Base-by-base conservation (phyloP, 2,888 invertebrate genomes). In the Lumbricus terrestris region DNA sequence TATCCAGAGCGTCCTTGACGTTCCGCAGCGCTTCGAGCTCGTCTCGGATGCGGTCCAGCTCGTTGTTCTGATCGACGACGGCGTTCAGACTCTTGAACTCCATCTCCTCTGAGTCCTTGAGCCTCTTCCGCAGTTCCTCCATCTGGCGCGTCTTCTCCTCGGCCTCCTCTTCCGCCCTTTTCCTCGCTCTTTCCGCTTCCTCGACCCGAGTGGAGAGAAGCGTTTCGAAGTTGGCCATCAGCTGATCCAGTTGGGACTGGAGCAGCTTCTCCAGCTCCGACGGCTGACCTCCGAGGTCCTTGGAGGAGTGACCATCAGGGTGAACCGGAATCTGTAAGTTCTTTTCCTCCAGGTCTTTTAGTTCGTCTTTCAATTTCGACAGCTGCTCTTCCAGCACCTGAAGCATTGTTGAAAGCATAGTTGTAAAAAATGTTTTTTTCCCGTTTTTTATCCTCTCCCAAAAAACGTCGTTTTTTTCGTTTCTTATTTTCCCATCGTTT, bases 1-100 rank as follows among this genome's bases (percentile, higher is more conserved):
- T 33, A 34, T 90, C 40, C 23, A 91, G 89, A 23, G 88, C 90
- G 29, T 29, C 20, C 35, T 89, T 89, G 20, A 47, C 38, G 35
- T n/a, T 15, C 83, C 54, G 88, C 18, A 88, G 34, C 29, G 34
- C 90, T 11, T 88, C 90, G 37, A 91, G 82, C 13, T 42, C 69
- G 16, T 54, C 83, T n/a, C 37, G 6, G 35, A 16, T 35, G 37
- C 35, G 20, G 20, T 85, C 85, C 35, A 85, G 85, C 37, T 85
- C 85, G 85, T 85, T 35, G 35, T 35, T 34, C 6, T 35, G 85
- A 23, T 85, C 85, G 35, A 85, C 35, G 85, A 85, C 5, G 34
- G 5, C 23, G 85, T 85, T 85, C 15, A 85, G 34, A 35, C 35
- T 37, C 15, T 16, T 85, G 85, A 85, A 85, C 20, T 85, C 85